Evolutionary conservation across 1,140 invertebrate species (phyloP).

Genomic region (Coenobita brevimanus): DNA sequence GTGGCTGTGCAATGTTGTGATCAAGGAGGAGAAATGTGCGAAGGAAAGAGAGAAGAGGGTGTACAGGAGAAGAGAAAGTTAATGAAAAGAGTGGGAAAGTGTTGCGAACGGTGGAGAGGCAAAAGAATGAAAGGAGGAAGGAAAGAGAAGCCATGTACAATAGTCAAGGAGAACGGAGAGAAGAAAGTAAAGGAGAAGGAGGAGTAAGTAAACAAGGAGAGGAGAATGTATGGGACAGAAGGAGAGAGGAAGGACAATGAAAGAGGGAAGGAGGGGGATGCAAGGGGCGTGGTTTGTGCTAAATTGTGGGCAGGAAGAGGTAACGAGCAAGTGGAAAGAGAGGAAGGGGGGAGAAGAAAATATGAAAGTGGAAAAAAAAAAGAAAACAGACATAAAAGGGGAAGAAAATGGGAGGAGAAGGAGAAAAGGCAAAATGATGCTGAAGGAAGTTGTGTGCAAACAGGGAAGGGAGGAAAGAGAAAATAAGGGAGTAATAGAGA

Average conservation of each 20-base stretch:
- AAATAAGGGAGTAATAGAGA: not conserved
- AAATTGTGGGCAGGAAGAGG: no score
- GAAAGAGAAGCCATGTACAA: not conserved
- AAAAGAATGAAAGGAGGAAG: no score
- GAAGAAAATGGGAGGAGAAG: not conserved
- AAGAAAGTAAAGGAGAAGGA: not conserved
- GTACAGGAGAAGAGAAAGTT: no score
- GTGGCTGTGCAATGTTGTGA: no score
- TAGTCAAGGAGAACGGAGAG: not conserved
- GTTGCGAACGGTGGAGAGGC: no score
- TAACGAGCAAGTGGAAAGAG: no score
- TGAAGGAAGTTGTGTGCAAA: not conserved
- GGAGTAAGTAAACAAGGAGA: not conserved
- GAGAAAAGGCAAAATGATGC: not conserved
- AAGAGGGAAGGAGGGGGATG: no score
- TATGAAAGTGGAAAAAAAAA: not conserved
- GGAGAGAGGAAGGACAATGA: no score
- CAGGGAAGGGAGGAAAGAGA: not conserved
- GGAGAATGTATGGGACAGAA: not conserved
- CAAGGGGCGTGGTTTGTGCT: no score
- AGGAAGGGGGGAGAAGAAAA: not conserved
- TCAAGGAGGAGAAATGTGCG: no score
- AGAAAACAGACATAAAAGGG: not conserved
- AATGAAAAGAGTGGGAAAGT: no score
- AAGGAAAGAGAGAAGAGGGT: no score